Percentiles rank a stretch among this genome's conserved stretches.
phyloP scores from a whole-genome alignment of 2,888 invertebrate genomes.

The Lagria hirta region DNA sequence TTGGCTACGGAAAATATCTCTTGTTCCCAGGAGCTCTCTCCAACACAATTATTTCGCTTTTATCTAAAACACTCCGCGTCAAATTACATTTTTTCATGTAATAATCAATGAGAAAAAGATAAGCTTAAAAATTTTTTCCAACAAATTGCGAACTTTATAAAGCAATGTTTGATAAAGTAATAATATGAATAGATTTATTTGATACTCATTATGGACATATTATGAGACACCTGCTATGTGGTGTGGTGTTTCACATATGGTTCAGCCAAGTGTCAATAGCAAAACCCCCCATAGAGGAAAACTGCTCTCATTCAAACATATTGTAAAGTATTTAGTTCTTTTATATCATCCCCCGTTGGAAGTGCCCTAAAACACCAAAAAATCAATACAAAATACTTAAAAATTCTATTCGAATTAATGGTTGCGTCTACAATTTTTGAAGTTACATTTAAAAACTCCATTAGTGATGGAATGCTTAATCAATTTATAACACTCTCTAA shows the following conservation, averaged over 20 bases:
- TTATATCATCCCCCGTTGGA: background rate
- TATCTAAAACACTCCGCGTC: conserved; percentile 12
- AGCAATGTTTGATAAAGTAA: background rate
- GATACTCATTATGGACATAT: conserved; percentile 24
- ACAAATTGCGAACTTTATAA: conserved; percentile 1
- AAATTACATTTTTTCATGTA: too few relatives aligned
- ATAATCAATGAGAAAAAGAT: too few relatives aligned
- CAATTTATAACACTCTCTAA: conserved; percentile 29
- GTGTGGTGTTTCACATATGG: conserved; percentile 45
- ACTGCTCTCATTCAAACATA: conserved; percentile 39
- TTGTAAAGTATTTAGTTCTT: conserved; percentile 47
- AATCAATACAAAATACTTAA: conserved; percentile 17
- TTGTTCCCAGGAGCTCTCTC: conserved; percentile 18
- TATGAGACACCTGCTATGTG: conserved; percentile 37
- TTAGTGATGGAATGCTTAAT: conserved; percentile 22
- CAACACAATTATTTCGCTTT: conserved; percentile 23
- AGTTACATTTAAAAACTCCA: conserved; percentile 39
- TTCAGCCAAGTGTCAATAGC: conserved; percentile 39
- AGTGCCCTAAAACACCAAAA: conserved; percentile 2
- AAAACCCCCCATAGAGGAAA: conserved; percentile 30
- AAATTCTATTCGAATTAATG: conserved; percentile 25
- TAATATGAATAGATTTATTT: conserved; percentile 7
- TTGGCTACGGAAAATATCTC: conserved; percentile 26
- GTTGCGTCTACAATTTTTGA: conserved; percentile 23
- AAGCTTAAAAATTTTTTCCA: too few relatives aligned